Evolutionary conservation across 2,888 invertebrate species (phyloP).

Genomic region (Esperia sulphurella): DNA sequence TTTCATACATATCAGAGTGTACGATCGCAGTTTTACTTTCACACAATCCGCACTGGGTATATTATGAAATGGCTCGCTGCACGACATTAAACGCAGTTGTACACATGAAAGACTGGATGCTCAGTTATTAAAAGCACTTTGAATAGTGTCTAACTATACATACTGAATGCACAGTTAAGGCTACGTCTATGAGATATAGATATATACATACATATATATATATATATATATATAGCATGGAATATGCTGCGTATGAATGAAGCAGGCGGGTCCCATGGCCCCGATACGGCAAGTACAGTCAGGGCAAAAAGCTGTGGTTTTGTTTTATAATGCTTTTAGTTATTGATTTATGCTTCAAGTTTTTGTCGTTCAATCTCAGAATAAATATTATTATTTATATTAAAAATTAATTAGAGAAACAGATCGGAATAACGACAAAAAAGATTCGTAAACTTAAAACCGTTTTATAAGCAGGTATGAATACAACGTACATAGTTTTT

Average conservation of each 20-base stretch:
- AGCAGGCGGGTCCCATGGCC: slow-evolving; percentile 44
- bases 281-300: slow-evolving; percentile 38
- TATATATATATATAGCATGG: neutral
- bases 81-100: neutral
- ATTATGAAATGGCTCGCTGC: neutral
- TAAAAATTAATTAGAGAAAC: no score
- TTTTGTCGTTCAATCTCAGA: no score
- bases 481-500: no score
- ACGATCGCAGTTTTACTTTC: no score
- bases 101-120: neutral
- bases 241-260: slow-evolving; percentile 26
- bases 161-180: neutral
- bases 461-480: no score
- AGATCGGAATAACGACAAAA: no score
- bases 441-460: no score
- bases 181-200: neutral
- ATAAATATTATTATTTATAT: no score
- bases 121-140: neutral
- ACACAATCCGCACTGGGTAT: neutral
- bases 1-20: no score
- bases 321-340: no score
- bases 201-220: neutral
- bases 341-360: no score
- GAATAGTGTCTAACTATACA: neutral
- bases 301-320: slow-evolving; percentile 17